phyloP scores from a whole-genome alignment of 2,113 vertebrate genomes.

The Megaceryle maxima region DNA sequence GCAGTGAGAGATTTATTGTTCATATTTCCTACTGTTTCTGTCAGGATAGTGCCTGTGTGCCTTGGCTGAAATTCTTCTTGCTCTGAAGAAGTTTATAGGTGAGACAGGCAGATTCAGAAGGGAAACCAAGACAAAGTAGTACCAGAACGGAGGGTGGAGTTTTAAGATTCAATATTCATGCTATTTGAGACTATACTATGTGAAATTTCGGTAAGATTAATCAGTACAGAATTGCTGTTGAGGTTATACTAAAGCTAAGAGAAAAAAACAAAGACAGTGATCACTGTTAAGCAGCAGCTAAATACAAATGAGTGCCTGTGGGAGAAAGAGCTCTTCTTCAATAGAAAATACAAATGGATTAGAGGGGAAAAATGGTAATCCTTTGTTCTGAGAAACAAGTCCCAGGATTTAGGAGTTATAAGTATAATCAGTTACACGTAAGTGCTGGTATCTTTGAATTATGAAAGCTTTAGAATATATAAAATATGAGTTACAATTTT shows the following conservation, averaged over 20 bases:
- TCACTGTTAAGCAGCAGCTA: not conserved
- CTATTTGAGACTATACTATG: not conserved
- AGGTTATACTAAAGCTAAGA: not conserved
- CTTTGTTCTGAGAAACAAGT: not conserved
- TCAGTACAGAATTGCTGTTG: not conserved
- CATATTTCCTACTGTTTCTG: not conserved
- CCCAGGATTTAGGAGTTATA: not conserved
- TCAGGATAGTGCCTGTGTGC: not conserved
- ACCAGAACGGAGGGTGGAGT: not conserved
- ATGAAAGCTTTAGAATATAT: slow-evolving; percentile 4
- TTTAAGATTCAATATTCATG: not conserved
- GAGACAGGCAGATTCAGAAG: not conserved
- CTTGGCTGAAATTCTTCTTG: not conserved
- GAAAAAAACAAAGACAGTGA: not conserved
- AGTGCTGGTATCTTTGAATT: not conserved
- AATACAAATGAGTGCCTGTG: not conserved
- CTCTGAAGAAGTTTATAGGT: not conserved
- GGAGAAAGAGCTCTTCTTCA: not conserved
- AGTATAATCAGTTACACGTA: not conserved
- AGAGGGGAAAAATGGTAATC: not conserved
- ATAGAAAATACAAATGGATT: not conserved
- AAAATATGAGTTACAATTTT: not conserved
- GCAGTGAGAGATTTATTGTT: not conserved
- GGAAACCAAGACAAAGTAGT: not conserved
- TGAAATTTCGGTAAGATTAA: not conserved